Conservation (phyloP, 1,140 invertebrate genomes). For the Melipona quadrifasciata region DNA sequence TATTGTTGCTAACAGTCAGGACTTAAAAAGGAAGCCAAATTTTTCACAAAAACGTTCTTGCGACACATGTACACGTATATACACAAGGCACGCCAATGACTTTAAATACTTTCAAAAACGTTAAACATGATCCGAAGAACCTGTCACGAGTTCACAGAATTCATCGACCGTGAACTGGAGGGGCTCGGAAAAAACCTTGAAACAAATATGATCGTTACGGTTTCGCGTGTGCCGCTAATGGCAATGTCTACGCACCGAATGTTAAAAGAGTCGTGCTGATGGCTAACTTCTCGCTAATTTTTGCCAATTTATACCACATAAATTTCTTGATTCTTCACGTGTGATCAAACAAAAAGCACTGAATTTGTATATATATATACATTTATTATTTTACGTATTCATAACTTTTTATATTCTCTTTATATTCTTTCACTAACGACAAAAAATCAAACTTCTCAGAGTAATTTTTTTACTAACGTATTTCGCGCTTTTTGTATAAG, state of each 20-base stretch:
- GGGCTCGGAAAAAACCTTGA: neutral
- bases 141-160: constrained; percentile 2
- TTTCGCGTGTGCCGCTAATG: neutral
- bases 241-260: neutral
- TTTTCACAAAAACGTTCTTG: neutral
- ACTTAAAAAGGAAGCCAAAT: neutral
- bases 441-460: neutral
- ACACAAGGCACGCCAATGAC: no score
- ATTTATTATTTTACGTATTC: neutral
- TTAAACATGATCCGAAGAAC: constrained; percentile 5
- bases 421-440: neutral
- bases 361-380: neutral
- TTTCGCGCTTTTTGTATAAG: no score
- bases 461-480: no score
- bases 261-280: neutral
- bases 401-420: neutral
- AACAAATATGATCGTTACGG: constrained; percentile 24
- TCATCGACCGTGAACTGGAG: constrained; percentile 23
- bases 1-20: neutral
- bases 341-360: neutral
- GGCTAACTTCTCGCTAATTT: neutral
- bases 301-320: neutral
- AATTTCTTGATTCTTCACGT: neutral
- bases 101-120: neutral
- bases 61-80: no score